phyloP scores from a whole-genome alignment of 2,113 vertebrate species.

The Dasyornis broadbenti region DNA sequence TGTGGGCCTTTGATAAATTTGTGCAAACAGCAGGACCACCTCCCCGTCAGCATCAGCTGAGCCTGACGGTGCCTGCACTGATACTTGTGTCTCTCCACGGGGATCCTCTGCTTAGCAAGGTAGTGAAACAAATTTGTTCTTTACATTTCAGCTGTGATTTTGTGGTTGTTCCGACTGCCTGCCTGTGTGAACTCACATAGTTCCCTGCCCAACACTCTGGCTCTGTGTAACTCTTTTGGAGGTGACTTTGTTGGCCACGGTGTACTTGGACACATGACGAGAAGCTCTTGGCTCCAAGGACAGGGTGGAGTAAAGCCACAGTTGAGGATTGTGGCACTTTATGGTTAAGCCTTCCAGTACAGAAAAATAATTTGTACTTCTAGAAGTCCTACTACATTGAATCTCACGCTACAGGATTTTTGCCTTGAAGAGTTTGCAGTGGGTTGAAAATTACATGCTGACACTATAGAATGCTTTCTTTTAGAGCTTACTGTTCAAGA shows the following conservation, averaged over 20 bases:
- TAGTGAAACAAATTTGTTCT: not conserved
- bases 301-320: fast-evolving
- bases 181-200: not conserved
- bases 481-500: not conserved
- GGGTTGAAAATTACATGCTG: not conserved
- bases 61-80: fast-evolving
- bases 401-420: not conserved
- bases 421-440: not conserved
- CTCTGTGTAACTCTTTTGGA: not conserved
- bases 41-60: fast-evolving
- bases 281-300: not conserved
- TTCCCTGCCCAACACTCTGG: fast-evolving
- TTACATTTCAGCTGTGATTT: fast-evolving
- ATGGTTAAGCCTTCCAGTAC: not conserved
- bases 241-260: not conserved
- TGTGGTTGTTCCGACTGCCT: not conserved
- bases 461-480: not conserved
- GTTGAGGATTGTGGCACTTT: not conserved
- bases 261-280: fast-evolving
- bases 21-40: not conserved
- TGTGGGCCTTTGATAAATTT: not conserved
- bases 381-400: not conserved
- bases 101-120: fast-evolving
- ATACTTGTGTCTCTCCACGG: fast-evolving
- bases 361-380: not conserved